Evolutionary conservation across 2,797 vertebrate genomes (phyloP).

Genomic region (Schizopygopsis malacanthus): DNA sequence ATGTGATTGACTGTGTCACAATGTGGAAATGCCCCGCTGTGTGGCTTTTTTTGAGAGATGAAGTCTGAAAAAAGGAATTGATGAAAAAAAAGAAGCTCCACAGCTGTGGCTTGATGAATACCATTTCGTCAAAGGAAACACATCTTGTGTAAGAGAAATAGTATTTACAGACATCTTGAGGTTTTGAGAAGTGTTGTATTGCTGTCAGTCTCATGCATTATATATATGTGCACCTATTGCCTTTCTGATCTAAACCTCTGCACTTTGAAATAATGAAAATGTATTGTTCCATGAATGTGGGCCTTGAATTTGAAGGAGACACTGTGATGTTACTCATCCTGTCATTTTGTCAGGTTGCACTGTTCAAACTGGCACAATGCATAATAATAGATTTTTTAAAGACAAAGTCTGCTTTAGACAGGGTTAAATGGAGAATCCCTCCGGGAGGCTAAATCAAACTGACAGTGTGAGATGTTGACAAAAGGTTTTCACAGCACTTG

Average conservation of each 20-base stretch:
- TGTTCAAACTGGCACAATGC: neutral
- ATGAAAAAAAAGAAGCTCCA: neutral
- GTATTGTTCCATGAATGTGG: neutral
- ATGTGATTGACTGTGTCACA: conserved; percentile 28
- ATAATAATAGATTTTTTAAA: neutral
- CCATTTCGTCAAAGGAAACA: conserved; percentile 7
- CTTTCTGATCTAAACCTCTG: neutral
- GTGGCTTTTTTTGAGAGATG: conserved; percentile 5
- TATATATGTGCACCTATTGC: neutral
- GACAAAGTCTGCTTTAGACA: conserved; percentile 3
- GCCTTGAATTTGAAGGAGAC: neutral
- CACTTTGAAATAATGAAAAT: neutral
- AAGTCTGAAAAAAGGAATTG: neutral
- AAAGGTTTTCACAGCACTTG: neutral
- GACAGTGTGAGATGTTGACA: neutral
- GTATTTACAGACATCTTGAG: neutral
- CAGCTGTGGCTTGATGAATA: neutral
- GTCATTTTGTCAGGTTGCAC: neutral
- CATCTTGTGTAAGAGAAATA: neutral
- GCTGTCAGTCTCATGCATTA: neutral
- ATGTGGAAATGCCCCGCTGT: neutral
- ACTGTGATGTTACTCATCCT: neutral
- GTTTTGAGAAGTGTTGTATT: conserved; percentile 9
- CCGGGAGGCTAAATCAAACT: neutral
- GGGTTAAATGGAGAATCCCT: conserved; percentile 10